Conservation (phyloP, 2,888 invertebrate genomes). For the Chorisops tibialis region DNA sequence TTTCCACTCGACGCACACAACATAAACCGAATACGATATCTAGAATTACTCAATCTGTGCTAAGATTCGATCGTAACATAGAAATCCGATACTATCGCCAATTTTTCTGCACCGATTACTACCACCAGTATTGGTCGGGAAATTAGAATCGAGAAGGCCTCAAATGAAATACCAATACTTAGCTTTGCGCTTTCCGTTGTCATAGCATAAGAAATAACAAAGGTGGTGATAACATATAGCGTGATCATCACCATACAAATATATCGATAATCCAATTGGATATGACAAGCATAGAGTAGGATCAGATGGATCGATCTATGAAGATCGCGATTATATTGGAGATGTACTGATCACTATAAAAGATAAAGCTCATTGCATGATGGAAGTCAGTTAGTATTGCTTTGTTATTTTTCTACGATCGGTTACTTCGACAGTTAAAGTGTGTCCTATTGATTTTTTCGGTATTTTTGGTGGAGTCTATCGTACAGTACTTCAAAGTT, state of each 20-base stretch:
- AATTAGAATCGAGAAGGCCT: too few relatives aligned
- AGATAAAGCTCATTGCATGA: neutral
- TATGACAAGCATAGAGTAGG: too few relatives aligned
- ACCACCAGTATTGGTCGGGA: too few relatives aligned
- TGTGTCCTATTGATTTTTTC: constrained; percentile 14
- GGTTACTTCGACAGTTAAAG: neutral
- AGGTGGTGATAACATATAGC: too few relatives aligned
- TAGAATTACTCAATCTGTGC: constrained; percentile 2
- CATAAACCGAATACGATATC: neutral
- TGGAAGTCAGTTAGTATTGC: neutral
- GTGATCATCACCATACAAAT: too few relatives aligned
- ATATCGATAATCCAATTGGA: too few relatives aligned
- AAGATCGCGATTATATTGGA: too few relatives aligned
- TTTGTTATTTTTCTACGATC: neutral
- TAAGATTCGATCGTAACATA: neutral
- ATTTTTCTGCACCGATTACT: too few relatives aligned
- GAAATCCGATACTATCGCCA: neutral
- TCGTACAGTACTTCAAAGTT: constrained; percentile 11
- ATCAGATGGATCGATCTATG: too few relatives aligned
- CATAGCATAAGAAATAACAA: too few relatives aligned
- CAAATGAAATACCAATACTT: too few relatives aligned
- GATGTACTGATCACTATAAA: neutral
- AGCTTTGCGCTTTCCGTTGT: too few relatives aligned
- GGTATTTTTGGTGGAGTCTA: constrained; percentile 9
- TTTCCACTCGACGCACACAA: neutral